A percentile compares a stretch with the other conserved stretches of the same genome.
phyloP scores from a whole-genome alignment of 1,140 invertebrate genomes.

The Leptinotarsa undecemlineata region DNA sequence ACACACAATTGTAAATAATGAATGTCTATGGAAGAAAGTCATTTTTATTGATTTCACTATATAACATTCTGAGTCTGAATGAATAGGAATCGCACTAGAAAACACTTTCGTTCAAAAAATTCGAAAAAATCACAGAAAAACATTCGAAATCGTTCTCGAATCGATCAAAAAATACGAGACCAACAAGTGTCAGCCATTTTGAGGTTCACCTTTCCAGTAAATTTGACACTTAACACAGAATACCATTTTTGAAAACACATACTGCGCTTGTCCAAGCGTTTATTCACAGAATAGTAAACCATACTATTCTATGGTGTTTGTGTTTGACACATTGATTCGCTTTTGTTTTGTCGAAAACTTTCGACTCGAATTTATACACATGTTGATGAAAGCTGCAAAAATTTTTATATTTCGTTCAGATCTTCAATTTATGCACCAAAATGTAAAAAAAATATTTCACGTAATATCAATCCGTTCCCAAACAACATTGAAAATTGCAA shows the following conservation, averaged over 20 bases:
- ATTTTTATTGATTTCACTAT: conserved; percentile 36
- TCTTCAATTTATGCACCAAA: no score
- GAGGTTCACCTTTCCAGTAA: conserved; percentile 11
- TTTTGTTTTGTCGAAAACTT: no score
- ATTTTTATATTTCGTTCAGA: no score
- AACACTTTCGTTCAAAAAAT: background rate
- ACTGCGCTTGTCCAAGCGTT: background rate
- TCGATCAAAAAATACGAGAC: conserved; percentile 37
- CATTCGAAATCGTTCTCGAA: background rate
- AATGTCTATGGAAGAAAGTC: conserved; percentile 40
- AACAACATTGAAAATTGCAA: no score
- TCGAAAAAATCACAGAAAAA: background rate
- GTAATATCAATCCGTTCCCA: no score
- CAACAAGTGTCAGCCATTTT: conserved; percentile 54
- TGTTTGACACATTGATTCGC: no score
- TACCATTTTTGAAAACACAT: background rate
- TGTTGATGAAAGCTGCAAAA: no score
- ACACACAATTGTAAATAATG: conserved; percentile 39
- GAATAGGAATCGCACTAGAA: conserved; percentile 13
- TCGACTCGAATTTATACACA: no score
- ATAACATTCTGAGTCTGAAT: conserved; percentile 35
- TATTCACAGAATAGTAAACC: background rate
- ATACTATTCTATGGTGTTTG: no score
- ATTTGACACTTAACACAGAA: no score
- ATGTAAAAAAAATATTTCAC: no score